Percentiles rank a stretch among this genome's conserved stretches.
These are phyloP conservation scores for Myanophis thanlyinensis DNA, from an alignment of 2,113 vertebrate species.

Conservation along the genomic window DNA sequence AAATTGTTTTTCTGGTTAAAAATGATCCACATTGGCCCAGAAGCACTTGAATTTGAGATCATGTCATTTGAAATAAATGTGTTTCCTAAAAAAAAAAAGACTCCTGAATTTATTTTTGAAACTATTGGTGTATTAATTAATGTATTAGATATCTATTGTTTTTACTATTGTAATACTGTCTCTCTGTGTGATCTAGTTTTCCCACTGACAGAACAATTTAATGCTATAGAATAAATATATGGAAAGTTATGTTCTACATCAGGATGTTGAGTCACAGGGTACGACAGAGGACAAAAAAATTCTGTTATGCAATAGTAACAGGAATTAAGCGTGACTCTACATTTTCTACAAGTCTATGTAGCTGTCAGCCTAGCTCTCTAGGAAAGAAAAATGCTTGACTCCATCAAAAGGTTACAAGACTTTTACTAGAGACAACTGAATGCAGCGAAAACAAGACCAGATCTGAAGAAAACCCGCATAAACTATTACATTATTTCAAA, in stretches of 20 bases:
- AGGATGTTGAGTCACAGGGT: background rate
- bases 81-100: background rate
- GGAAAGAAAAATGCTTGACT: background rate
- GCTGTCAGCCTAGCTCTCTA: background rate
- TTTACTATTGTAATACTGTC: too few species aligned
- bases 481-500: background rate
- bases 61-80: background rate
- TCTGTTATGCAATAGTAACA: background rate
- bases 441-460: background rate
- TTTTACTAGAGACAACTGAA: background rate
- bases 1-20: background rate
- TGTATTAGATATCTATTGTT: background rate
- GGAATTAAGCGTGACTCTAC: background rate
- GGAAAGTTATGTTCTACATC: background rate
- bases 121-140: background rate
- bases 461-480: background rate
- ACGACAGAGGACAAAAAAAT: background rate
- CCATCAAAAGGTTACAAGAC: background rate
- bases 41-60: background rate
- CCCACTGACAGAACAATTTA: background rate
- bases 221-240: background rate
- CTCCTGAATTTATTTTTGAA: background rate
- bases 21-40: background rate
- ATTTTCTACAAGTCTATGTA: background rate
- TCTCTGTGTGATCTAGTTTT: background rate